A percentile compares a stretch with the other conserved stretches of the same genome.
These are phyloP conservation scores for Atrina japonica DNA, from an alignment of 2,888 invertebrate species.

Conservation along the genomic window DNA sequence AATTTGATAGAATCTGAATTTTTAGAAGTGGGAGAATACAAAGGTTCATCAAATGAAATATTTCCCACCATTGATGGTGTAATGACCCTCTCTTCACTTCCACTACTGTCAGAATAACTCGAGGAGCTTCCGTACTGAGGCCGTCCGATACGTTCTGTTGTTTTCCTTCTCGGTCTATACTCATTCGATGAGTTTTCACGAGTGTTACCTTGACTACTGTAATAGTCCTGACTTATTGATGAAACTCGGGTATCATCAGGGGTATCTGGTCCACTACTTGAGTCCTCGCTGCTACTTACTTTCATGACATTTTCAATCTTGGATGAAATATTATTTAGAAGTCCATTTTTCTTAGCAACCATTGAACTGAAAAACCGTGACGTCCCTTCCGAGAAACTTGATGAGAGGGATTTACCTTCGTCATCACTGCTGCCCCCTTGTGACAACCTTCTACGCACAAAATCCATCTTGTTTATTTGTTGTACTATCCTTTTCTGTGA, in stretches of 20 bases:
- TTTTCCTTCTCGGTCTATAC: constrained; percentile 21
- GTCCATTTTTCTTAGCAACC: constrained; percentile 75
- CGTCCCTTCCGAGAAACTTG: constrained; percentile 72
- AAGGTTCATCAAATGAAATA: constrained; percentile 74
- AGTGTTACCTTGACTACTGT: neutral
- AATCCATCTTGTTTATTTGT: constrained; percentile 40
- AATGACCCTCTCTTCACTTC: constrained; percentile 46
- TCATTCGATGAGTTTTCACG: constrained; percentile 3
- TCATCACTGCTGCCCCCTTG: constrained; percentile 44
- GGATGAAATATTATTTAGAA: constrained; percentile 75
- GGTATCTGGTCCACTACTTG: constrained; percentile 37
- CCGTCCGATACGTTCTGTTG: constrained; percentile 23
- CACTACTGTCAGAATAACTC: constrained; percentile 39
- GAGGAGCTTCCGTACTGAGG: constrained; percentile 19
- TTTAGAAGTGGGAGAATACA: constrained; percentile 58
- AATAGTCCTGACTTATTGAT: neutral
- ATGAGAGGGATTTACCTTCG: constrained; percentile 39
- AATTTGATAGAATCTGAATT: neutral
- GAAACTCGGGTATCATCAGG: constrained; percentile 16
- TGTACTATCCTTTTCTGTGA: no score
- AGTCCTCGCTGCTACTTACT: constrained; percentile 59
- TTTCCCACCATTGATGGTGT: constrained; percentile 55
- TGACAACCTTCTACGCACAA: constrained; percentile 40
- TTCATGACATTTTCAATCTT: constrained; percentile 75
- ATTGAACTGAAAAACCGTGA: constrained; percentile 76